Conservation (phyloP, 2,888 invertebrate species). For the Clivina fossor region DNA sequence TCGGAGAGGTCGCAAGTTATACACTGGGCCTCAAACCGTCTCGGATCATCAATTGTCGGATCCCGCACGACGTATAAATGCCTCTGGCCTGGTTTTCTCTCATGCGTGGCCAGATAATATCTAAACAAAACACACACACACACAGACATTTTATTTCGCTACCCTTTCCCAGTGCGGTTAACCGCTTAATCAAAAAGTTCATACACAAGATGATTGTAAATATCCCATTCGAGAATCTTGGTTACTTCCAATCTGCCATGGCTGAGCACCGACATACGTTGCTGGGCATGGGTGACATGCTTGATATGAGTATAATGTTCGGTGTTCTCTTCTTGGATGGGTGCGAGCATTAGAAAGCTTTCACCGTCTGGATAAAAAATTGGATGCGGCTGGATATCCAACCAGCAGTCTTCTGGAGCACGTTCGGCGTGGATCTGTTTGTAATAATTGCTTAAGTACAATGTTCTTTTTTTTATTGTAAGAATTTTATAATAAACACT, state of each 20-base stretch:
- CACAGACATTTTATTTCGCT: neutral
- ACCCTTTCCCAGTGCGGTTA: neutral
- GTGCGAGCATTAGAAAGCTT: conserved; percentile 78
- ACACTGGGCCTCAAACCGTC: conserved; percentile 75
- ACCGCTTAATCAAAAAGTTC: conserved; percentile 37
- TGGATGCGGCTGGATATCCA: conserved; percentile 82
- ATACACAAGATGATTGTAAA: conserved; percentile 77
- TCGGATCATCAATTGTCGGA: conserved; percentile 67
- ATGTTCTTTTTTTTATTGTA: too few species aligned
- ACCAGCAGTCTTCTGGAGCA: conserved; percentile 82
- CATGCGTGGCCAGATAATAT: conserved; percentile 71
- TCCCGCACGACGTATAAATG: conserved; percentile 87
- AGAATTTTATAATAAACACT: too few species aligned
- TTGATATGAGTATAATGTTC: conserved; percentile 88
- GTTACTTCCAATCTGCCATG: conserved; percentile 84
- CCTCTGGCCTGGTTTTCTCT: conserved; percentile 79
- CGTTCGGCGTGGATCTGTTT: conserved; percentile 77
- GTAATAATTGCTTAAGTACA: too few species aligned
- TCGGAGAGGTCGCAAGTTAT: conserved; percentile 81
- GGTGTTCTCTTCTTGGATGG: conserved; percentile 80
- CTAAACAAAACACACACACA: conserved; percentile 40
- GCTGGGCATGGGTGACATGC: conserved; percentile 78
- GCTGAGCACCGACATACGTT: conserved; percentile 81
- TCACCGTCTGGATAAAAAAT: conserved; percentile 82
- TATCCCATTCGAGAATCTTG: conserved; percentile 83